These are phyloP conservation scores for Coracias cyanogaster DNA, from an alignment of 2,797 vertebrate genomes.

Conservation along the genomic window DNA sequence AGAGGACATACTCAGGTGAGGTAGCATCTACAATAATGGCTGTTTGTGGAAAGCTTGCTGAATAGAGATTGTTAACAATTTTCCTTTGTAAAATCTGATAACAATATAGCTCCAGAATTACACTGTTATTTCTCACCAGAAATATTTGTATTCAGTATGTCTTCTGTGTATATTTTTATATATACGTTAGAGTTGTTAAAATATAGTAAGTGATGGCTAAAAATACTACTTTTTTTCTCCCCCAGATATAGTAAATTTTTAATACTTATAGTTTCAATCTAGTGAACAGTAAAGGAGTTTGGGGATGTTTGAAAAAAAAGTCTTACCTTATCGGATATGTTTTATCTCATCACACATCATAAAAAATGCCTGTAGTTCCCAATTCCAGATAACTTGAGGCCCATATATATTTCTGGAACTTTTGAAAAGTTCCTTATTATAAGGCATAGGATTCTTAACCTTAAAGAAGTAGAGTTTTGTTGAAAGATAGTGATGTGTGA, in stretches of 20 bases:
- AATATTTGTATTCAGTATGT: background rate
- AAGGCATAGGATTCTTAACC: background rate
- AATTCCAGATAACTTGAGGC: background rate
- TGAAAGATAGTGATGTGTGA: background rate
- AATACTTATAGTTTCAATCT: background rate
- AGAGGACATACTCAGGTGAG: background rate
- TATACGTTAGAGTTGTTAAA: background rate
- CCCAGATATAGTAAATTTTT: background rate
- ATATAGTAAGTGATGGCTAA: background rate
- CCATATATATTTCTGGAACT: background rate
- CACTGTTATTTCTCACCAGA: background rate
- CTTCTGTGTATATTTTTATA: background rate
- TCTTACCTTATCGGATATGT: background rate
- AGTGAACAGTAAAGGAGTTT: background rate
- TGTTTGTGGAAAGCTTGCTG: background rate
- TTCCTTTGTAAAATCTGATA: constrained; percentile 14
- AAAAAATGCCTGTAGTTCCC: background rate
- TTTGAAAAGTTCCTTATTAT: background rate
- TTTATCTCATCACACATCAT: constrained; percentile 3
- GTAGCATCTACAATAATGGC: background rate
- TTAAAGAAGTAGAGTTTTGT: background rate
- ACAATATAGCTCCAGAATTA: background rate
- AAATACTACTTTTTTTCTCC: background rate
- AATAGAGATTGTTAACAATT: background rate
- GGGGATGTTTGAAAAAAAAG: background rate